Evolutionary conservation across 2,797 vertebrate genomes (phyloP), one percentile per base, ranked within the genome.

Genomic region (Morus bassanus): DNA sequence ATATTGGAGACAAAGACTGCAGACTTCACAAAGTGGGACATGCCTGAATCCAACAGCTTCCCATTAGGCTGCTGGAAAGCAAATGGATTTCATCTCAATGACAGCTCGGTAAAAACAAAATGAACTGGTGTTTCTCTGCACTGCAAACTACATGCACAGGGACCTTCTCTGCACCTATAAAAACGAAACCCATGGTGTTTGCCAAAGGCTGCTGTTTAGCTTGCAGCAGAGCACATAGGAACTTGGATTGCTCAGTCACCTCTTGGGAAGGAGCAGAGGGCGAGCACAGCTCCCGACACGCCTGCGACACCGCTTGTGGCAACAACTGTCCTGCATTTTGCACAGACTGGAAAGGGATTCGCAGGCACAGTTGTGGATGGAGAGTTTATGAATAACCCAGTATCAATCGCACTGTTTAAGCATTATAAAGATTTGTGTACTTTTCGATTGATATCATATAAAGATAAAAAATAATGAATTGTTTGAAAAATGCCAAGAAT

Each of bases 161-260:
- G 59, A 60, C 39, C 51, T 88, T 50, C 61, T 28, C 80, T 3
- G 18, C n/a, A 17, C 37, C 45, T 37, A 61, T 41, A 1, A 14
- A 30, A 21, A 5, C 0, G 1, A 35, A 65, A 9, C 6, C 11
- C 19, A 2, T 0, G 7, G 13, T 5, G 6, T 6, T 24, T 3
- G 31, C 51, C 24, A 3, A 15, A 15, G 73, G 50, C 28, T 15
- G 76, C 70, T 6, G 7, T 5, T 23, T 3, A 8, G 24, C 39
- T 15, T 10, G 61, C 27, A 39, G 54, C 50, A 18, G 56, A 46
- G 63, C 43, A 8, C 16, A 2, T 1, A 11, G 65, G 41, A 9
- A 2, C 33, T 7, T 2, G 39, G 9, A 1, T 1, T 2, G 54
- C 73, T 65, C 63, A 1, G 51, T 6, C 21, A 8, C 51, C 46